These are phyloP conservation scores for Burhinus bistriatus DNA, from an alignment of 2,113 vertebrate genomes.

Conservation along the genomic window DNA sequence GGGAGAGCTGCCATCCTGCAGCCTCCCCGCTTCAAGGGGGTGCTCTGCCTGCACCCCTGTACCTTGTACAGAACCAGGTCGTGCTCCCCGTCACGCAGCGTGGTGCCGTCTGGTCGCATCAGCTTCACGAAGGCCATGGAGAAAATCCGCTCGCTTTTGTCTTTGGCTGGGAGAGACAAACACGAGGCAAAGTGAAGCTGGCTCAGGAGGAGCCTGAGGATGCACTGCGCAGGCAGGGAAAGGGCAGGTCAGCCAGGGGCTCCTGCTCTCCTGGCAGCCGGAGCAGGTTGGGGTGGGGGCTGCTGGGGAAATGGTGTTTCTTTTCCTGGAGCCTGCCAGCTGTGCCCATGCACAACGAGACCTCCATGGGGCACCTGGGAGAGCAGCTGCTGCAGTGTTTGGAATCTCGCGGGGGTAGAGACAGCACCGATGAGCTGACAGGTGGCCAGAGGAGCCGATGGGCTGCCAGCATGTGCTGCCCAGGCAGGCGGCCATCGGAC, in stretches of 20 bases:
- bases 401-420: background rate
- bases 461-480: no score
- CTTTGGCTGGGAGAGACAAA: constrained; percentile 37
- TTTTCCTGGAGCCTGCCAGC: background rate
- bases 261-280: background rate
- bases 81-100: constrained; percentile 45
- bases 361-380: background rate
- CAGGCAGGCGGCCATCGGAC: background rate
- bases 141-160: constrained; percentile 54
- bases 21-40: rapidly evolving
- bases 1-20: background rate
- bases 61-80: constrained; percentile 68
- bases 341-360: rapidly evolving
- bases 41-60: rapidly evolving
- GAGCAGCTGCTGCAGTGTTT: rapidly evolving
- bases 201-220: rapidly evolving
- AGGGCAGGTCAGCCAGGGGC: rapidly evolving
- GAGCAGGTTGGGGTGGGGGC: rapidly evolving
- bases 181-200: rapidly evolving
- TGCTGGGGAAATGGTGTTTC: background rate
- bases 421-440: rapidly evolving
- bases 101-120: constrained; percentile 54
- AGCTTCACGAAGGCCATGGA: constrained; percentile 65
- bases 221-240: rapidly evolving
- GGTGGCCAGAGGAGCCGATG: rapidly evolving